Conservation (phyloP, 2,113 vertebrate species). For the Peromyscus californicus region DNA sequence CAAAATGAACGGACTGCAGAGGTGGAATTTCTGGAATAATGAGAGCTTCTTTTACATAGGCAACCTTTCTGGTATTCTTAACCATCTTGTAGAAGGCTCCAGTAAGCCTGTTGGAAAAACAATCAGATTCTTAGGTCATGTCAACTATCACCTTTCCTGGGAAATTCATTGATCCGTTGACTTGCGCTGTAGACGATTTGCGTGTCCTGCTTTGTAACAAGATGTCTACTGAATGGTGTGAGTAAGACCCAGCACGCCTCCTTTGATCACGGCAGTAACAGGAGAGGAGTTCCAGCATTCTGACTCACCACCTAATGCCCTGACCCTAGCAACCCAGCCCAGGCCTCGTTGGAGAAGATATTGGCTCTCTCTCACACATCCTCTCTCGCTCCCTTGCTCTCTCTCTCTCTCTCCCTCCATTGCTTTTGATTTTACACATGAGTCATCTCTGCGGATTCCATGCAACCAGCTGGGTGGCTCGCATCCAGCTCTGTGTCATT, state of each 20-base stretch:
- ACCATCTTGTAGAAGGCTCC: neutral
- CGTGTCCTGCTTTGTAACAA: neutral
- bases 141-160: neutral
- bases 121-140: neutral
- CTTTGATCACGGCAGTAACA: constrained; percentile 69
- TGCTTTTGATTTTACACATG: constrained; percentile 64
- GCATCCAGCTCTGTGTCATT: neutral
- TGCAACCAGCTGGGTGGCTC: constrained; percentile 18
- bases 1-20: neutral
- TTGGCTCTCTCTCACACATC: neutral
- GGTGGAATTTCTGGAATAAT: neutral
- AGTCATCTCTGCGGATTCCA: constrained; percentile 68
- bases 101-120: neutral
- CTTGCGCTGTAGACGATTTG: neutral
- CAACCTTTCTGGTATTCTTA: neutral
- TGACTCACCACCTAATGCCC: constrained; percentile 58
- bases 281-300: constrained; percentile 54
- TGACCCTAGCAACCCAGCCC: constrained; percentile 56
- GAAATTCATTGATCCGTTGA: neutral
- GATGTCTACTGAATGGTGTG: neutral
- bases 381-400: neutral
- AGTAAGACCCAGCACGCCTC: constrained; percentile 26
- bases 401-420: neutral
- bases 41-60: neutral
- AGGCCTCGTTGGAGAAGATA: neutral